Evolutionary conservation across 2,888 invertebrate genomes (phyloP), one percentile per base, ranked within the genome.

Genomic region (Netelia melanura): DNA sequence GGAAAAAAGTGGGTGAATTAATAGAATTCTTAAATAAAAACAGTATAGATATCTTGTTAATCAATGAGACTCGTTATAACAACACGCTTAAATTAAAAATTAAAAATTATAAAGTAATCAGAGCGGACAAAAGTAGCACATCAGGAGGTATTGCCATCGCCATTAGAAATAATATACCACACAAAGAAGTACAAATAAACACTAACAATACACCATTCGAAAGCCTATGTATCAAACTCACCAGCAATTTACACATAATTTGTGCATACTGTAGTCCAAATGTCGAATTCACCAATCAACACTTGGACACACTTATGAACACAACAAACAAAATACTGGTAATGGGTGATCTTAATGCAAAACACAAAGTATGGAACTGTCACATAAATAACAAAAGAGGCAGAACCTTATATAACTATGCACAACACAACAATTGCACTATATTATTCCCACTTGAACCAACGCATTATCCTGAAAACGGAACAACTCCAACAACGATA

Each of bases 111-210:
- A 84, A 52, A 9, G 65, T 68, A 43, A 78, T 86, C 10, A 85
- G 88, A 71, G 38, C 72, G 43, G 88, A 88, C 64, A 81, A 67
- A 68, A 30, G 48, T n/a, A 70, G 62, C 23, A n/a, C 74, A 11
- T 71, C 68, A 44, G 87, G 88, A 8, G 89, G 88, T 0, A 79
- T 88, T 25, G 88, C 86, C 6, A 75, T 89, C 1, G 48, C 87
- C 6, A 81, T 89, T 61, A 89, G 81, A 77, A 81, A 89, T n/a
- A 74, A 77, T n/a, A 74, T 87, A 14, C 84, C 82, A 8, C 70
- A 54, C 62, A 17, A 30, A 61, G 25, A 76, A 10, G 62, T 65
- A 52, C 71, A 65, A 25, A 38, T 25, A 30, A 52, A 1, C 30
- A 30, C 30, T 52, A 14, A 38, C 14, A 38, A 25, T n/a, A 30